Evolutionary conservation across 1,140 invertebrate species (phyloP), one percentile per base, ranked within the genome.

Genomic region (Wasmannia auropunctata): DNA sequence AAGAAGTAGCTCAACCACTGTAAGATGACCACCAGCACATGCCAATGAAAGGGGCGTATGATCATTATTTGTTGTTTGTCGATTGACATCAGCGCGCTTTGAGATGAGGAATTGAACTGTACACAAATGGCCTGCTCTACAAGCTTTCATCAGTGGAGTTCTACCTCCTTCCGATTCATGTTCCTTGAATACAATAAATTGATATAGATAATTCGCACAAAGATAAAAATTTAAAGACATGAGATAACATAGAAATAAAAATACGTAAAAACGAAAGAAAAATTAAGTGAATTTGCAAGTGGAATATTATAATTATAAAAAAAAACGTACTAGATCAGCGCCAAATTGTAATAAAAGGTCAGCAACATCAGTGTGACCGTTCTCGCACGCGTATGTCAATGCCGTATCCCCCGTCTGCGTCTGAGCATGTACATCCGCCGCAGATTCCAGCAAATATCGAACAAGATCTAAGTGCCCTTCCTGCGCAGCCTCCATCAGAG

Each of bases 131-230:
- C 99, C 99, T 72, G 99, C 99, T 93, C 99, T 97, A 87, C 98
- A 98, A n/a, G 99, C 99, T 95, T 99, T 98, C 99, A 99, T 99
- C 85, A 99, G 95, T 40, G 99, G 99, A 46, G 99, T 99, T 94
- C 98, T 96, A 51, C 97, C 98, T 90, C 98, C 98, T 96, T 98
- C 98, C n/a, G 98, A 98, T 95, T 98, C 97, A 93, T 99, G 98
- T 95, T 99, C 98, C 96, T 97, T 90, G 34, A 79, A 76, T 28
- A 76, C 19, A 56, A 69, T 1, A 43, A 56, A 22, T 34, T 31
- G 4, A 28, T 72, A 28, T 72, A 80, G 10, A 14, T 60, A 77
- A 85, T 22, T 49, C 31, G 3, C 28, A 40, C 16, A 84, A 19
- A 34, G 8, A 46, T 7, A 49, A 3, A 34, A 58, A 28, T 49